Conservation (phyloP, 1,140 invertebrate genomes). For the Ceratosolen fusciceps region DNA sequence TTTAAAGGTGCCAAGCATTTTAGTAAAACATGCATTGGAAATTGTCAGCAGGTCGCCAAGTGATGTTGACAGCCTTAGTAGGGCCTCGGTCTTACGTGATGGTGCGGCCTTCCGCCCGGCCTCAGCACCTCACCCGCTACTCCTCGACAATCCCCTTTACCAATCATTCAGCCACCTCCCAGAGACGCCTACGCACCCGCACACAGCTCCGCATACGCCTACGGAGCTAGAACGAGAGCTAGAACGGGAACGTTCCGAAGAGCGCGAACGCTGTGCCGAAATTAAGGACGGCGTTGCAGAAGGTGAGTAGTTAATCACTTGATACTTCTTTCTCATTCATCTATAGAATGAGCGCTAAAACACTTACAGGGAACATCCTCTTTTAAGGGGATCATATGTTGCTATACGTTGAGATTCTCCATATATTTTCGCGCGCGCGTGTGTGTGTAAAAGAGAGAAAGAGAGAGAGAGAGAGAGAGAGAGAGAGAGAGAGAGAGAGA, state of each 20-base stretch:
- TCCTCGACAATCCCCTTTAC: constrained; percentile 68
- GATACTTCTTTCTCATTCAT: too few species aligned
- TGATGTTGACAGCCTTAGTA: constrained; percentile 70
- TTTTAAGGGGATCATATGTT: too few species aligned
- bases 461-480: too few species aligned
- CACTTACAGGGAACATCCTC: too few species aligned
- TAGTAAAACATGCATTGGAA: neutral
- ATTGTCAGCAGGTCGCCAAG: constrained; percentile 63
- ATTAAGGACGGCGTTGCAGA: constrained; percentile 68
- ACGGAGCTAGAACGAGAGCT: constrained; percentile 68
- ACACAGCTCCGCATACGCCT: constrained; percentile 68
- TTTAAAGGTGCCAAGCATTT: neutral
- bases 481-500: too few species aligned
- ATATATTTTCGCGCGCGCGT: too few species aligned
- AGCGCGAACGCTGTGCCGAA: constrained; percentile 63
- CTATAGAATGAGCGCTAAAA: too few species aligned
- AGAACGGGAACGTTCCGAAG: constrained; percentile 63
- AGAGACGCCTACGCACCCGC: constrained; percentile 63
- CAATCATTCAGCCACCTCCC: constrained; percentile 63
- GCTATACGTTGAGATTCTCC: too few species aligned
- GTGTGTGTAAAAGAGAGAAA: too few species aligned
- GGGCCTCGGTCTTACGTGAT: constrained; percentile 79
- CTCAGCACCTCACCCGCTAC: constrained; percentile 73
- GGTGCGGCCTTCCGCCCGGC: constrained; percentile 74
- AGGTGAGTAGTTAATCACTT: constrained; percentile 59